Conservation (phyloP, 2,888 invertebrate genomes). For the Hyles lineata region DNA sequence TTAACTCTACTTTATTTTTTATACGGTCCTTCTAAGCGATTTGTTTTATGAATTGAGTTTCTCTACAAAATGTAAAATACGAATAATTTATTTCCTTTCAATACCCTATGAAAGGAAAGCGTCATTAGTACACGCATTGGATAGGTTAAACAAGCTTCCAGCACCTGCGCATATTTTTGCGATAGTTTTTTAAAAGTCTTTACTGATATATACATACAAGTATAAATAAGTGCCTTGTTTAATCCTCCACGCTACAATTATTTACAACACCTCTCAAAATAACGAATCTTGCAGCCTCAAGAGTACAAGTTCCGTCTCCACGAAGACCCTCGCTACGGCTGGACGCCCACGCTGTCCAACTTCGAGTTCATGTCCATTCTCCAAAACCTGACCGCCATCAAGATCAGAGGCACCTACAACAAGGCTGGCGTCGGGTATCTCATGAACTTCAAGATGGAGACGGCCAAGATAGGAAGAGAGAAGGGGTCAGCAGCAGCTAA, state of each 20-base stretch:
- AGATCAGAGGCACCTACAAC: conserved; percentile 96
- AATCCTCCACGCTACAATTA: neutral
- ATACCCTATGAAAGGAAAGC: too few relatives aligned
- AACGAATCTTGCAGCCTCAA: conserved; percentile 84
- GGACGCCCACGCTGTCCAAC: conserved; percentile 95
- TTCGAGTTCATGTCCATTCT: conserved; percentile 96
- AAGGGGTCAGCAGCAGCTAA: conserved; percentile 88
- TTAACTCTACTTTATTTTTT: too few relatives aligned
- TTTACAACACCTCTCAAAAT: neutral
- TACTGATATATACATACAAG: too few relatives aligned
- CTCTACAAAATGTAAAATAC: too few relatives aligned
- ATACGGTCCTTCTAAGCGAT: too few relatives aligned
- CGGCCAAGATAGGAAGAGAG: conserved; percentile 93
- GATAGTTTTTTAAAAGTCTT: too few relatives aligned
- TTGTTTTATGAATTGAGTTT: too few relatives aligned
- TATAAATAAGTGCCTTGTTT: neutral
- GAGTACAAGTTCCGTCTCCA: conserved; percentile 94
- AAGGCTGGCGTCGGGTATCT: conserved; percentile 93
- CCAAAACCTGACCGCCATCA: conserved; percentile 96
- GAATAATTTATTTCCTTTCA: too few relatives aligned
- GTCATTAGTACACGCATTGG: too few relatives aligned
- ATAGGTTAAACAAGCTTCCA: too few relatives aligned
- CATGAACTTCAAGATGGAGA: conserved; percentile 94
- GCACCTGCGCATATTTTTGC: too few relatives aligned
- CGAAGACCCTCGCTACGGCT: conserved; percentile 95